These are phyloP conservation scores for Acromyrmex charruanus DNA, from an alignment of 1,140 invertebrate species.

Conservation along the genomic window DNA sequence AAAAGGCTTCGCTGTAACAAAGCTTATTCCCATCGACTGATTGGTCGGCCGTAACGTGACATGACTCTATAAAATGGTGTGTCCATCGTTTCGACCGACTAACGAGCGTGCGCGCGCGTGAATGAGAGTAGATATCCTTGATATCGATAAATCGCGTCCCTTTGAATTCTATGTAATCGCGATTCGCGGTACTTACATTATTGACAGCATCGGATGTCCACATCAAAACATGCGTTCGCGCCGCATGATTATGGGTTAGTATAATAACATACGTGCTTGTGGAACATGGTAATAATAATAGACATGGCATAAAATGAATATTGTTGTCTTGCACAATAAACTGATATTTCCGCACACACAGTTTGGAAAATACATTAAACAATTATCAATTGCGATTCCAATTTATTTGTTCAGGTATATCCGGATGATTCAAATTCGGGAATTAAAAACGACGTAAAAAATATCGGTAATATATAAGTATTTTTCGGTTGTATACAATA, in stretches of 20 bases:
- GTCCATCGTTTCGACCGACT: slow-evolving; percentile 30
- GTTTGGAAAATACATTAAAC: slow-evolving; percentile 30
- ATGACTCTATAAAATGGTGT: slow-evolving; percentile 48
- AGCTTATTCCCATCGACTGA: slow-evolving; percentile 34
- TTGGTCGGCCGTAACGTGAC: slow-evolving; percentile 59
- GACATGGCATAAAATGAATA: neutral
- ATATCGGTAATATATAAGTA: no score
- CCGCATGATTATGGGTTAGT: slow-evolving; percentile 35
- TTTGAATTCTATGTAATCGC: slow-evolving; percentile 63
- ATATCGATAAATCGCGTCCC: slow-evolving; percentile 67
- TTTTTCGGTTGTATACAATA: no score
- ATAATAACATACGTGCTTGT: neutral
- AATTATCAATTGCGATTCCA: neutral
- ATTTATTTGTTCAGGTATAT: slow-evolving; percentile 1
- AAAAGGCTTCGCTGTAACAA: slow-evolving; percentile 44
- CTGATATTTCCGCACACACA: neutral
- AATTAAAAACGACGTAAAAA: no score
- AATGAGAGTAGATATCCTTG: slow-evolving; percentile 67
- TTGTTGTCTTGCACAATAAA: slow-evolving; percentile 8
- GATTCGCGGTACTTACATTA: slow-evolving; percentile 33
- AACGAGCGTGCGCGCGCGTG: slow-evolving; percentile 45
- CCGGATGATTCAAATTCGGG: neutral
- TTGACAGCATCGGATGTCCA: slow-evolving; percentile 50
- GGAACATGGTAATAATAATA: slow-evolving; percentile 17
- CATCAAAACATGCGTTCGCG: slow-evolving; percentile 17